These are phyloP conservation scores for Martes flavigula DNA, from an alignment of 2,797 vertebrate species.

Conservation along the genomic window DNA sequence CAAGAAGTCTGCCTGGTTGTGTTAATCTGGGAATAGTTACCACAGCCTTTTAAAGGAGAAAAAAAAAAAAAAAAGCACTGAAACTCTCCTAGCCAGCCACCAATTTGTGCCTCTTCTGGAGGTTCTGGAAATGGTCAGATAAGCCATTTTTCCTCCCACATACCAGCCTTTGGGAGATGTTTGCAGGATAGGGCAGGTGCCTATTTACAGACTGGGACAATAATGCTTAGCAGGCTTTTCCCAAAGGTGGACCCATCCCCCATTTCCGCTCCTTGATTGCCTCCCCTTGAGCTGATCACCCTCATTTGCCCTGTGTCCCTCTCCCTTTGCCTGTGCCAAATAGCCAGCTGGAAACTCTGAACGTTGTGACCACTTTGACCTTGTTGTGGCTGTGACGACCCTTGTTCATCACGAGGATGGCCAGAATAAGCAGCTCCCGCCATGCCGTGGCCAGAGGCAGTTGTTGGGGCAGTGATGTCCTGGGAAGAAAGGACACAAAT, in stretches of 20 bases:
- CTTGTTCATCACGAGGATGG: not conserved
- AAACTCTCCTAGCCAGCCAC: slow-evolving; percentile 11
- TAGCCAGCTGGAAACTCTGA: not conserved
- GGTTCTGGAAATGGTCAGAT: not conserved
- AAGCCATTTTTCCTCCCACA: not conserved
- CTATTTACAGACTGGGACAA: not conserved
- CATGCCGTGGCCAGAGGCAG: not conserved
- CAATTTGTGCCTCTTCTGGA: slow-evolving; percentile 12
- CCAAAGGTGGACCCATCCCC: not conserved
- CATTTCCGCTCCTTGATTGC: not conserved
- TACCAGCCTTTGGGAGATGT: not conserved
- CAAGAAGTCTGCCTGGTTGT: slow-evolving; percentile 52
- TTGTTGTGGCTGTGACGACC: not conserved
- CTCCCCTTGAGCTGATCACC: not conserved
- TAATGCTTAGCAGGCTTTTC: not conserved
- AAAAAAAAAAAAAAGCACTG: not conserved
- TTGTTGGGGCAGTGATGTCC: not conserved
- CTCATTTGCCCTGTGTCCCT: not conserved
- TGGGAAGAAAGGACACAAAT: not conserved
- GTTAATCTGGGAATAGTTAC: slow-evolving; percentile 65
- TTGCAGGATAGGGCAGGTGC: not conserved
- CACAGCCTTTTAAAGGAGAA: not conserved
- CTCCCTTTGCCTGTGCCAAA: not conserved
- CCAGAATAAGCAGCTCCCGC: not conserved
- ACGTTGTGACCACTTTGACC: not conserved